Percentiles rank a stretch among this genome's conserved stretches.
phyloP scores from a whole-genome alignment of 2,797 vertebrate genomes.

The Chrysocyon brachyurus region DNA sequence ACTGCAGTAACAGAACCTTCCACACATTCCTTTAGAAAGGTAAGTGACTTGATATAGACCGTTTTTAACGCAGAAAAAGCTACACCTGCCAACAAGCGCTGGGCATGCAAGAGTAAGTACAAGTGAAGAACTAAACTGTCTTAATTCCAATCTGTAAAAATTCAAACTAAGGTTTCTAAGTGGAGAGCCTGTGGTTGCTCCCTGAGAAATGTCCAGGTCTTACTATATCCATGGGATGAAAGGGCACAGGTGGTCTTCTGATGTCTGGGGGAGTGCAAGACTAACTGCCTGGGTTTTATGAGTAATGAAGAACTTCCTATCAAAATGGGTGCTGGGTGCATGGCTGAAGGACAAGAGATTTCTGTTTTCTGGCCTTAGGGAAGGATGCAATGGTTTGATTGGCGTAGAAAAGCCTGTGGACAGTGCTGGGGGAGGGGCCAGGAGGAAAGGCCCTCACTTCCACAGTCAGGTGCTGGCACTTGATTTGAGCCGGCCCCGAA shows the following conservation, averaged over 20 bases:
- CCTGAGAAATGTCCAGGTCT: slow-evolving; percentile 38
- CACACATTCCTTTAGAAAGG: slow-evolving; percentile 44
- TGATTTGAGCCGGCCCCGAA: slow-evolving; percentile 19
- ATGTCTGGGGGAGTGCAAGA: not conserved
- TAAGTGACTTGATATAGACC: slow-evolving; percentile 26
- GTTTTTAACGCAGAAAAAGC: not conserved
- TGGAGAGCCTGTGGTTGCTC: slow-evolving; percentile 59
- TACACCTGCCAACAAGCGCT: slow-evolving; percentile 45
- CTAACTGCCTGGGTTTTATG: not conserved
- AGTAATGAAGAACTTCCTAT: not conserved
- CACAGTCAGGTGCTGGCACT: not conserved
- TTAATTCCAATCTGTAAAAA: slow-evolving; percentile 56
- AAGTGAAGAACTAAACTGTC: slow-evolving; percentile 11
- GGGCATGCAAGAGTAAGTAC: not conserved
- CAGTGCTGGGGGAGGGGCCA: not conserved
- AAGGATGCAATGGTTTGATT: not conserved
- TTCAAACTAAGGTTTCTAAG: slow-evolving; percentile 45
- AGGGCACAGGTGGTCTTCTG: slow-evolving; percentile 56
- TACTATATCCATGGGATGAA: not conserved
- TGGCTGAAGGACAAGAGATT: not conserved
- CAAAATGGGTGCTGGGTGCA: not conserved
- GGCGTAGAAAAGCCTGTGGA: not conserved
- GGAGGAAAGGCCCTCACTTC: not conserved
- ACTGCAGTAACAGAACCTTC: not conserved
- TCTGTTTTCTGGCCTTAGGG: not conserved